These are phyloP conservation scores for Micrasema minimum DNA, from an alignment of 1,140 invertebrate species.

Conservation along the genomic window DNA sequence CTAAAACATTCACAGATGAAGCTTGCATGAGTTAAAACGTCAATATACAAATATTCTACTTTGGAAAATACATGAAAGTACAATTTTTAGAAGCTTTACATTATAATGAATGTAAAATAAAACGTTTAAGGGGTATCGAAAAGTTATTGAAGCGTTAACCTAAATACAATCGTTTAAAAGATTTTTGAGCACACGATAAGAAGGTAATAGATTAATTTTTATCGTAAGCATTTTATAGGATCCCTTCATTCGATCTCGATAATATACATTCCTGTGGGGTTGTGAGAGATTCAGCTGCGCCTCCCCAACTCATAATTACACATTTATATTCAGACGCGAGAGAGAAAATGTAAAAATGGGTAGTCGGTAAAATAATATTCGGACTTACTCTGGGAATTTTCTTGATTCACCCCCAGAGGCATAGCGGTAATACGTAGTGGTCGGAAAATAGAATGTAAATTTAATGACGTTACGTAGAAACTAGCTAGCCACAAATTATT, in stretches of 20 bases:
- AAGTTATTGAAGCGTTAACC: too few species aligned
- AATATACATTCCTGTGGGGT: constrained; percentile 22
- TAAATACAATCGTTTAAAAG: too few species aligned
- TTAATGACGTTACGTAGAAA: too few species aligned
- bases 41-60: too few species aligned
- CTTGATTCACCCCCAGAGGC: constrained; percentile 38
- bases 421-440: constrained; percentile 34
- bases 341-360: constrained; percentile 25
- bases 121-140: too few species aligned
- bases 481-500: too few species aligned
- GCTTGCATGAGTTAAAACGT: too few species aligned
- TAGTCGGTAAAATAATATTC: constrained; percentile 31
- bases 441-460: constrained; percentile 48
- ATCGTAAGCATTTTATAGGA: neutral
- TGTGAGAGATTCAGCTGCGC: neutral
- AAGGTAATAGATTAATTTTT: too few species aligned
- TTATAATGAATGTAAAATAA: too few species aligned
- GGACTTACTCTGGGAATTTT: constrained; percentile 27
- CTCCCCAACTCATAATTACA: constrained; percentile 15
- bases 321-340: constrained; percentile 42
- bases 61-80: too few species aligned
- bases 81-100: too few species aligned
- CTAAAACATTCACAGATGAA: neutral
- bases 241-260: constrained; percentile 17
- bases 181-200: too few species aligned